Conservation (phyloP, 2,888 invertebrate genomes). For the Polymixis lichenea region DNA sequence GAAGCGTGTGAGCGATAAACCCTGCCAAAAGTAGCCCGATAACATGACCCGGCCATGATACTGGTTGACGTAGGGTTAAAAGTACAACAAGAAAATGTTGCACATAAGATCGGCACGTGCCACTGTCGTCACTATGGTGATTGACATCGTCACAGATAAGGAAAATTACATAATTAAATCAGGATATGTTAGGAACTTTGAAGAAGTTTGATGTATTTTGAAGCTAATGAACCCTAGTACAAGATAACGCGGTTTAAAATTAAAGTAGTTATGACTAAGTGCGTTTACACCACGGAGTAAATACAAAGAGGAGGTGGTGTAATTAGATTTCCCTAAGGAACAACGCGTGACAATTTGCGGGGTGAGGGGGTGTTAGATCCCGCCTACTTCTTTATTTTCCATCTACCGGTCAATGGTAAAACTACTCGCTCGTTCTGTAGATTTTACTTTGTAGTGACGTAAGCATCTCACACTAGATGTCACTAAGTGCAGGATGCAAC, state of each 20-base stretch:
- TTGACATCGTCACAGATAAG: conserved; percentile 32
- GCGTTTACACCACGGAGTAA: conserved; percentile 10
- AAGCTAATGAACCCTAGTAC: conserved; percentile 41
- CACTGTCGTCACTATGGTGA: conserved; percentile 39
- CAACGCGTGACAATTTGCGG: no score
- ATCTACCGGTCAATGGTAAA: no score
- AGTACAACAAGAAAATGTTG: conserved; percentile 52
- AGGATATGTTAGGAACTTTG: conserved; percentile 9
- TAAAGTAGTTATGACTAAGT: conserved; percentile 18
- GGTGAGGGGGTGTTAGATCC: no score
- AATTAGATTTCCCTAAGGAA: no score
- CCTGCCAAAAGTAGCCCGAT: conserved; percentile 42
- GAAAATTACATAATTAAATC: conserved; percentile 36
- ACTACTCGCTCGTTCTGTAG: no score
- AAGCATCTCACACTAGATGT: no score
- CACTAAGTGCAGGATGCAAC: no score
- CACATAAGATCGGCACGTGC: conserved; percentile 50
- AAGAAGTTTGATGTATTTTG: conserved; percentile 6
- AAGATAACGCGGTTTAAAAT: conserved; percentile 26
- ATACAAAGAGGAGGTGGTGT: no score
- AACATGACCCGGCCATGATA: conserved; percentile 37
- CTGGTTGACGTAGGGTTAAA: conserved; percentile 56
- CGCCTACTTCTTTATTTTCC: no score
- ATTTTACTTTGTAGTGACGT: no score
- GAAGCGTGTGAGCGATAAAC: conserved; percentile 50